Evolutionary conservation across 2,113 vertebrate species (phyloP).

Genomic region (Melozone crissalis): DNA sequence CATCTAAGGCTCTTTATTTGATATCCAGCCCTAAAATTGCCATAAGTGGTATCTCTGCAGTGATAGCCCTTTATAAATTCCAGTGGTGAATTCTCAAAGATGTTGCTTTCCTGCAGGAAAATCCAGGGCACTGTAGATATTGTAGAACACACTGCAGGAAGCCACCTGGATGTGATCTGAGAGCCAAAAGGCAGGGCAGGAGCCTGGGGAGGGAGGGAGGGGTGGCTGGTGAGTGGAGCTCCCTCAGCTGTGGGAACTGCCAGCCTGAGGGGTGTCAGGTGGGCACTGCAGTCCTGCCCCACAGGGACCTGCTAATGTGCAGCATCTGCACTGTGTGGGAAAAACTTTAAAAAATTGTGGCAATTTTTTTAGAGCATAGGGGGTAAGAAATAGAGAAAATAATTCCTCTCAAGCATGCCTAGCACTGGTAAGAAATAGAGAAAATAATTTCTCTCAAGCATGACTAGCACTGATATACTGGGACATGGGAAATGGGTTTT

Average conservation of each 20-base stretch:
- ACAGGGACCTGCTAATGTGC: rapidly evolving
- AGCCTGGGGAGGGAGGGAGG: neutral
- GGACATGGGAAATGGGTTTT: neutral
- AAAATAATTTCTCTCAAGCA: neutral
- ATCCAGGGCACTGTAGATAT: rapidly evolving
- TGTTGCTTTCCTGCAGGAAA: neutral
- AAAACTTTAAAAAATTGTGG: neutral
- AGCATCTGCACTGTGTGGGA: neutral
- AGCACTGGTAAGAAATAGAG: neutral
- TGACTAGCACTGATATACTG: neutral
- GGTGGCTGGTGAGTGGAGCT: neutral
- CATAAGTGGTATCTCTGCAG: neutral
- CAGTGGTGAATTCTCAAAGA: neutral
- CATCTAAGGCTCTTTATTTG: neutral
- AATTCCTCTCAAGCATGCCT: neutral
- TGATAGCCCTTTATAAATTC: neutral
- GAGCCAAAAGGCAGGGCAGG: neutral
- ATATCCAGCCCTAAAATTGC: neutral
- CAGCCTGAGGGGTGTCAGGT: neutral
- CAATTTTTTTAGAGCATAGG: neutral
- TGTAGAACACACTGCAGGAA: neutral
- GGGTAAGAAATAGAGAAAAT: neutral
- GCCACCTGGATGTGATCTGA: neutral
- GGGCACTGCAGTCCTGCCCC: neutral
- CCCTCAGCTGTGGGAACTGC: neutral